Evolutionary conservation across 2,797 vertebrate genomes (phyloP).

Genomic region (Argya squamiceps): DNA sequence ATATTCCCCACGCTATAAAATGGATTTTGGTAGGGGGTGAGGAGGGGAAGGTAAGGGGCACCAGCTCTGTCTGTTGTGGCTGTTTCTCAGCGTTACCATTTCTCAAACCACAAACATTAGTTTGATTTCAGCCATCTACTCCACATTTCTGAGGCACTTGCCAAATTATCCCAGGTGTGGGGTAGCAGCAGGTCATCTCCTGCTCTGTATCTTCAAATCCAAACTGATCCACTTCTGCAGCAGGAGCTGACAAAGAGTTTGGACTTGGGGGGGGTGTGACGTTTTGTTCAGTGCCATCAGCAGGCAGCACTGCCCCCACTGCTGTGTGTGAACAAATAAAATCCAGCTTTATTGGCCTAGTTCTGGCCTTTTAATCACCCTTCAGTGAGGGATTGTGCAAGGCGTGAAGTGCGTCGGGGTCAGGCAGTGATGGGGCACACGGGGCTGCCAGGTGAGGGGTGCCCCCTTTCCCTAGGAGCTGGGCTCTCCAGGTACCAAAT

Average conservation of each 20-base stretch:
- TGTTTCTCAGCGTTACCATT: not conserved
- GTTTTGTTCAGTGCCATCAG: not conserved
- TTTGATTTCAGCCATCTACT: not conserved
- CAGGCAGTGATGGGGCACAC: not conserved
- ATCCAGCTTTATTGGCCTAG: conserved; percentile 23
- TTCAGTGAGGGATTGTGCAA: conserved; percentile 9
- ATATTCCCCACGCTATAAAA: not conserved
- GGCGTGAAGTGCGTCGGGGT: not conserved
- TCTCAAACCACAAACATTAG: not conserved
- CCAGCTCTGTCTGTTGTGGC: not conserved
- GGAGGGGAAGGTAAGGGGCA: not conserved
- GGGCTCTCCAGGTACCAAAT: accelerated
- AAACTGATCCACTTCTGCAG: accelerated
- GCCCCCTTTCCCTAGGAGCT: too few species aligned
- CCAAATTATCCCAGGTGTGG: not conserved
- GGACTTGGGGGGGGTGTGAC: accelerated
- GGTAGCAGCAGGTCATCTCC: not conserved
- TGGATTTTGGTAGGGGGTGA: not conserved
- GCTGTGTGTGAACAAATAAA: not conserved
- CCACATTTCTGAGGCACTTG: not conserved
- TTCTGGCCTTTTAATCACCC: conserved; percentile 25
- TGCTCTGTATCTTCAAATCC: accelerated
- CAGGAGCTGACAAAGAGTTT: not conserved
- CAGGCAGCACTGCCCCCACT: not conserved
- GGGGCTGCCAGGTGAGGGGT: not conserved